Percentiles rank a stretch among this genome's conserved stretches.
Conservation (phyloP, 2,113 vertebrate genomes). For the Myotis brandtii region DNA sequence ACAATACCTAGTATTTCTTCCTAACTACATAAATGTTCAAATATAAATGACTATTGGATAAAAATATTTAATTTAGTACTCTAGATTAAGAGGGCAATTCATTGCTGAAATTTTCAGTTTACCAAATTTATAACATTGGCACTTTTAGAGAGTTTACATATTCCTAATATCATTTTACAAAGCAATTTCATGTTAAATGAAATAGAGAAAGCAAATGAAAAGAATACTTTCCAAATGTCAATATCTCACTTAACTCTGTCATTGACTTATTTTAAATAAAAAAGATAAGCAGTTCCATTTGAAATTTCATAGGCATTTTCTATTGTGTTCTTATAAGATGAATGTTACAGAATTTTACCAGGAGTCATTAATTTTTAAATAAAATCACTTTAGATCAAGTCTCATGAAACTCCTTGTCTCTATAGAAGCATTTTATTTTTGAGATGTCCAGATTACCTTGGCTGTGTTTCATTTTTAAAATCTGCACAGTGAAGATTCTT, state of each 20-base stretch:
- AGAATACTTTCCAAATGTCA: conserved; percentile 16
- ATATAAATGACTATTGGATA: neutral
- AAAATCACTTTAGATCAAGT: neutral
- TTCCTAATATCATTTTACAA: conserved; percentile 37
- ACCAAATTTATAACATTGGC: neutral
- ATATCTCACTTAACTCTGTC: neutral
- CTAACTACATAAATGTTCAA: neutral
- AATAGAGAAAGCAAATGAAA: neutral
- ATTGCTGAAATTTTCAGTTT: conserved; percentile 37
- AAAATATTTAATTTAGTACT: conserved; percentile 32
- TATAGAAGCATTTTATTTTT: conserved; percentile 21
- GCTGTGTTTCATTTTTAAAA: conserved; percentile 39
- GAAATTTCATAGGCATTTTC: neutral
- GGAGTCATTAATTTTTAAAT: conserved; percentile 25
- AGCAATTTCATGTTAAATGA: neutral
- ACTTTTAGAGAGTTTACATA: conserved; percentile 8
- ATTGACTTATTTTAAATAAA: neutral
- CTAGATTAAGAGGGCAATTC: neutral
- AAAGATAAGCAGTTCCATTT: neutral
- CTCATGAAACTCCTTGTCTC: neutral
- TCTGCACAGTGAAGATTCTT: conserved; percentile 1
- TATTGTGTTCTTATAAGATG: neutral
- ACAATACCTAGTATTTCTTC: neutral
- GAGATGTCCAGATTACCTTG: conserved; percentile 19
- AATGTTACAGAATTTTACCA: neutral